Evolutionary conservation across 2,797 vertebrate species (phyloP).

Genomic region (Podarcis lilfordi): DNA sequence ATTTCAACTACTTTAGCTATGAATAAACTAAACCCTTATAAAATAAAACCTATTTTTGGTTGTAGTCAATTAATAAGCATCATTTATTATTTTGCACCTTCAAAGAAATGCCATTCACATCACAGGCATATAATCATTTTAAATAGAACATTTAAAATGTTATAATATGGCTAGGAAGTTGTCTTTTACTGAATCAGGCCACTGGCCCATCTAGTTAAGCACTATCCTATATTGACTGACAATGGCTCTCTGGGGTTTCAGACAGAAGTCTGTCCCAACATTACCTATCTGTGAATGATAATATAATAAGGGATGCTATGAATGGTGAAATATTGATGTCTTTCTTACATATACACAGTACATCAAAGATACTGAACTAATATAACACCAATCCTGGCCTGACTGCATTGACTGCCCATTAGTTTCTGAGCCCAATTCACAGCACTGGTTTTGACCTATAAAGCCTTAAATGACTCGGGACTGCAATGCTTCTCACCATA

Average conservation of each 20-base stretch:
- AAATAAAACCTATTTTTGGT: neutral
- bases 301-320: constrained; percentile 19
- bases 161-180: neutral
- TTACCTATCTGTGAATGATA: constrained; percentile 24
- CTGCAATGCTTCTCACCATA: too few relatives aligned
- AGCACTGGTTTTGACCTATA: too few relatives aligned
- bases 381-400: neutral
- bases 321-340: neutral
- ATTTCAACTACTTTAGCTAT: neutral
- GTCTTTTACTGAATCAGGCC: neutral
- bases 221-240: neutral
- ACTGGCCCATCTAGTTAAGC: neutral
- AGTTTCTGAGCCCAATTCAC: too few relatives aligned
- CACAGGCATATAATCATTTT: neutral
- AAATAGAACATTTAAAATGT: neutral
- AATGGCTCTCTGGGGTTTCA: neutral
- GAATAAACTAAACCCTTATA: neutral
- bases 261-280: neutral
- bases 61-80: neutral
- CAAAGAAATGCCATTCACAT: constrained; percentile 1
- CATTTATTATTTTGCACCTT: constrained; percentile 18
- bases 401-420: too few relatives aligned
- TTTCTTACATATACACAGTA: neutral
- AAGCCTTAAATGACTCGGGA: too few relatives aligned
- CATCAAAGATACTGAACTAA: neutral